Base-by-base conservation (phyloP, 1,140 invertebrate species). In the Zaprionus ornatus region DNA sequence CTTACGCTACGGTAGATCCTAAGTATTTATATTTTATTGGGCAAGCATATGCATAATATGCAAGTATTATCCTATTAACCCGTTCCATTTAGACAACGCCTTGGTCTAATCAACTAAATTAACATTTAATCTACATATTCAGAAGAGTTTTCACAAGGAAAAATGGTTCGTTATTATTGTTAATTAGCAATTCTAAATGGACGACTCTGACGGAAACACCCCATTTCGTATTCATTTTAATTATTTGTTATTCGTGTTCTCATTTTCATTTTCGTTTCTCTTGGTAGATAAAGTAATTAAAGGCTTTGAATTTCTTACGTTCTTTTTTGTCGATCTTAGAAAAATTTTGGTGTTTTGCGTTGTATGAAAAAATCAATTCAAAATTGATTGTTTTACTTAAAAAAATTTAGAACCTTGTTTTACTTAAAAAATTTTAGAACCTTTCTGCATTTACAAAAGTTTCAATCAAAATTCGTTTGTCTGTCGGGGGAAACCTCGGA, bases 251-350 rank as follows among this genome's bases (percentile, higher is more conserved):
- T 21, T 50, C 45, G 17, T 50, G 63, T 72, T 73, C 35, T 50
- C 45, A 21, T 21, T 21, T 13, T 50, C 45, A n/a, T 59, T 42
- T 37, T 45, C 40, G 40, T 45, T 64, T 76, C 62, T 40, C 68
- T 66, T 66, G 83, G 85, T 90, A 90, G 76, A 90, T 90, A 90
- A 90, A 90, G 85, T 90, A 90, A 85, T 90, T 66, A 82, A 90
- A 82, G 86, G 82, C 79, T 76, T 79, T 79, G 52, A 42, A 72
- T 72, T 52, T 77, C 72, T 64, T 71, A 74, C 35, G 40, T 55
- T 67, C 65, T n/a, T 40, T 66, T 21, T 32, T 61, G 40, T 57
- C 42, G 32, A 79, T 68, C 72, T 83, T 45, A 73, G 63, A 54
- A 78, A 87, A 88, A 80, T 32, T 32, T 88, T 88, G 84, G 85